Evolutionary conservation across 2,113 vertebrate species (phyloP).

Genomic region (Catharus minimus): DNA sequence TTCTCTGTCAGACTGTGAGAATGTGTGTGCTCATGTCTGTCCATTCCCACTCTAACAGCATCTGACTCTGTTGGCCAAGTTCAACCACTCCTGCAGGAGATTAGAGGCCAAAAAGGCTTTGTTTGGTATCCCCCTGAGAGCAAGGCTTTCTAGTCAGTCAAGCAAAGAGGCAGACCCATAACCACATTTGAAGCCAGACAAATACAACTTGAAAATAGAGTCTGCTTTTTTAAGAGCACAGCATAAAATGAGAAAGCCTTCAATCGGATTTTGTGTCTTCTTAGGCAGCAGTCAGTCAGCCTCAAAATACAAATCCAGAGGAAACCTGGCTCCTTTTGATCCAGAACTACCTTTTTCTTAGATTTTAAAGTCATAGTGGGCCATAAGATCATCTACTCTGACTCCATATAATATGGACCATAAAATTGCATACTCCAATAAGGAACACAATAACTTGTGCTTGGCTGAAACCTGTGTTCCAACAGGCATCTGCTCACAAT

Average conservation of each 20-base stretch:
- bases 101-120: not conserved
- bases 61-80: rapidly evolving
- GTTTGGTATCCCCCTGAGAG: not conserved
- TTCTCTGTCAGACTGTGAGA: not conserved
- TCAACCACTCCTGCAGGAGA: not conserved
- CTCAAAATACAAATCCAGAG: constrained; percentile 46
- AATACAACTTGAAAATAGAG: not conserved
- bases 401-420: constrained; percentile 36
- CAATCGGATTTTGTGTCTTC: not conserved
- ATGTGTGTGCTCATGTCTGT: not conserved
- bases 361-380: constrained; percentile 48
- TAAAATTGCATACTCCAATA: constrained; percentile 48
- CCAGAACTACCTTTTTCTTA: constrained; percentile 45
- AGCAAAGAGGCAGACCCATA: not conserved
- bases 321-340: constrained; percentile 42
- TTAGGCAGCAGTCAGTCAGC: constrained; percentile 10
- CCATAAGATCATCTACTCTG: constrained; percentile 49
- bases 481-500: constrained; percentile 51
- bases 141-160: not conserved
- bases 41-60: not conserved
- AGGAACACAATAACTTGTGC: constrained; percentile 29
- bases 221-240: not conserved
- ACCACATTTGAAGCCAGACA: not conserved
- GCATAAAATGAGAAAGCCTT: constrained; percentile 27
- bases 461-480: constrained; percentile 29